Percentiles rank a stretch among this genome's conserved stretches.
Evolutionary conservation across 2,888 invertebrate genomes (phyloP).

Genomic region (Pammene fasciana): DNA sequence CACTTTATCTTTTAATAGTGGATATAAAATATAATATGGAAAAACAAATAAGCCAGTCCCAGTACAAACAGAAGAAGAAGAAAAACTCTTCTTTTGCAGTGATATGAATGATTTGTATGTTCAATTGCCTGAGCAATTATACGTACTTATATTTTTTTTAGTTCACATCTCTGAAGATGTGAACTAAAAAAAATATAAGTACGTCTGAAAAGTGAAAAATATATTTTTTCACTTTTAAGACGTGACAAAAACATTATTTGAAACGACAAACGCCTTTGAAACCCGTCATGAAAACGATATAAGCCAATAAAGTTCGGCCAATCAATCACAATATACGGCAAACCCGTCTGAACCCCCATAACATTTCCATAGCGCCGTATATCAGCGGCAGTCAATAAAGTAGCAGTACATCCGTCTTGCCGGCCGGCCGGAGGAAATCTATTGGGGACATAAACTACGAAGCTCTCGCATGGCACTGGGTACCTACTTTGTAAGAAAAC

Average conservation of each 20-base stretch:
- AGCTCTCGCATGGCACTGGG: not conserved
- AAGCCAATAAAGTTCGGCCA: conserved; percentile 5
- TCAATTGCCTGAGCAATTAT: too few species aligned
- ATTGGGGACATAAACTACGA: conserved; percentile 56
- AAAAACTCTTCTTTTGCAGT: too few species aligned
- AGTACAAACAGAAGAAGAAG: too few species aligned
- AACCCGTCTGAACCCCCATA: conserved; percentile 30
- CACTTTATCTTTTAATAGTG: too few species aligned
- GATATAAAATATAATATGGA: too few species aligned
- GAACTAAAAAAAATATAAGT: too few species aligned
- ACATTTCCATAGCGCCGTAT: conserved; percentile 37
- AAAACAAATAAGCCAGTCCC: too few species aligned
- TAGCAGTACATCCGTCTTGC: conserved; percentile 51
- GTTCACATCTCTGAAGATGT: too few species aligned
- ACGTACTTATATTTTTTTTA: too few species aligned
- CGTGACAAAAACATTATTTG: not conserved
- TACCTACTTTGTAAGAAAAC: not conserved
- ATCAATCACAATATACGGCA: conserved; percentile 28
- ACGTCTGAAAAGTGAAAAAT: too few species aligned
- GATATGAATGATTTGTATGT: too few species aligned
- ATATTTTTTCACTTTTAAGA: too few species aligned
- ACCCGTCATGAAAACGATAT: not conserved
- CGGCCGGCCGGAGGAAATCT: conserved; percentile 53
- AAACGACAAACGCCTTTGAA: not conserved
- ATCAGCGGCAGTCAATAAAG: conserved; percentile 39